Conservation (phyloP, 1,140 invertebrate genomes). For the Drosophila arizonae region DNA sequence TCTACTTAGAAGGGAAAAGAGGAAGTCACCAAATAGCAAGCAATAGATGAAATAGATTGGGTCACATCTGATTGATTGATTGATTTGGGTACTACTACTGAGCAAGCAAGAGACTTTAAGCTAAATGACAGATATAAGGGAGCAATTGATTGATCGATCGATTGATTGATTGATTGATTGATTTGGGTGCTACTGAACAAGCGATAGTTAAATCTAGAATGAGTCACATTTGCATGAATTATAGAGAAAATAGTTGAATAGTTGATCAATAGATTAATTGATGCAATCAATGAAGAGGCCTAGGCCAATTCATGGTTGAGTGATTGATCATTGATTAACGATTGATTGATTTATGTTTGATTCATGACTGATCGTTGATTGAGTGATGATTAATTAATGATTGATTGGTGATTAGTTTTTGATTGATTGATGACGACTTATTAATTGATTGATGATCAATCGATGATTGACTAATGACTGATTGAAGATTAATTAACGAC, state of each 20-base stretch:
- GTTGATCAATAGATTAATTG: not conserved
- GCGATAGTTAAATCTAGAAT: not conserved
- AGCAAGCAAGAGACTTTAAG: slow-evolving; percentile 2
- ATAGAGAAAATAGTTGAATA: not conserved
- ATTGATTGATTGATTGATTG: slow-evolving; percentile 8
- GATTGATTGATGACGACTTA: too few species aligned
- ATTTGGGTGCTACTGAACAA: not conserved
- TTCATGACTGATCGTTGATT: too few species aligned
- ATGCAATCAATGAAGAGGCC: too few species aligned
- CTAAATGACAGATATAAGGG: not conserved
- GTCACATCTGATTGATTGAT: slow-evolving; percentile 16
- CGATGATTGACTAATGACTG: not conserved
- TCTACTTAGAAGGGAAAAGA: not conserved
- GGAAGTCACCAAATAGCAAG: slow-evolving; percentile 2
- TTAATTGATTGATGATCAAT: too few species aligned
- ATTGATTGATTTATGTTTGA: too few species aligned
- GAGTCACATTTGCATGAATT: not conserved
- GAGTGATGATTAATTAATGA: too few species aligned
- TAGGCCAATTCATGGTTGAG: not conserved
- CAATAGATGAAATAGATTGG: slow-evolving; percentile 12
- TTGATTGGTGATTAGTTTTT: too few species aligned
- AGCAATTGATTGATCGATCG: not conserved
- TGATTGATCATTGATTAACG: not conserved
- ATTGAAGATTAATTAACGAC: not conserved
- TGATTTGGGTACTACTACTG: slow-evolving; percentile 9